phyloP scores from a whole-genome alignment of 2,888 invertebrate genomes.

The Chironomus riparius region DNA sequence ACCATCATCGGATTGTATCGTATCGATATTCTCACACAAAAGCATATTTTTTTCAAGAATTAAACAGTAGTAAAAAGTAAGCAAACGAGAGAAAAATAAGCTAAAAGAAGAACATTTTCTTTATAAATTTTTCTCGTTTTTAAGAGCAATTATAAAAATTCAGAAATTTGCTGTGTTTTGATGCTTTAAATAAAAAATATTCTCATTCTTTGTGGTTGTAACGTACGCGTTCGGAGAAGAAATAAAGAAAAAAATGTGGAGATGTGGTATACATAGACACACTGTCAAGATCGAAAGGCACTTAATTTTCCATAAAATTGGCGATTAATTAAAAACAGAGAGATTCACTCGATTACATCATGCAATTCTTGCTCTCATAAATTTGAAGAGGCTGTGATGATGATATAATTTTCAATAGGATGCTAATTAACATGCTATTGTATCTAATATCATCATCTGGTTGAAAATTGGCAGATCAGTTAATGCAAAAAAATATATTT shows the following conservation, averaged over 20 bases:
- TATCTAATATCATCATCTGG: no score
- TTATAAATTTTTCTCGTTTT: not conserved
- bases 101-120: not conserved
- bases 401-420: not conserved
- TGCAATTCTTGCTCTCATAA: not conserved
- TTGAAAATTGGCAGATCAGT: no score
- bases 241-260: not conserved
- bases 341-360: not conserved
- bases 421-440: not conserved
- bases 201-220: not conserved
- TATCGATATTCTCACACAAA: not conserved
- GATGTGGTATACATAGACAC: not conserved
- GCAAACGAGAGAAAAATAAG: not conserved
- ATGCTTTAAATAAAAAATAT: constrained; percentile 2
- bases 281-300: not conserved
- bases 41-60: not conserved
- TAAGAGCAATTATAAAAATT: constrained; percentile 17
- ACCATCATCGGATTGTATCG: not conserved
- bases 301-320: constrained; percentile 21
- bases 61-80: not conserved
- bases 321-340: constrained; percentile 12
- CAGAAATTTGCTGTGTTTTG: constrained; percentile 8
- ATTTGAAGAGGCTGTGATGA: no score
- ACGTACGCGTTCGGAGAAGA: not conserved
- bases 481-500: not conserved